Evolutionary conservation across 64 coral and sea anemone genomes (phyloP).

Genomic region (Acropora tenuis): DNA sequence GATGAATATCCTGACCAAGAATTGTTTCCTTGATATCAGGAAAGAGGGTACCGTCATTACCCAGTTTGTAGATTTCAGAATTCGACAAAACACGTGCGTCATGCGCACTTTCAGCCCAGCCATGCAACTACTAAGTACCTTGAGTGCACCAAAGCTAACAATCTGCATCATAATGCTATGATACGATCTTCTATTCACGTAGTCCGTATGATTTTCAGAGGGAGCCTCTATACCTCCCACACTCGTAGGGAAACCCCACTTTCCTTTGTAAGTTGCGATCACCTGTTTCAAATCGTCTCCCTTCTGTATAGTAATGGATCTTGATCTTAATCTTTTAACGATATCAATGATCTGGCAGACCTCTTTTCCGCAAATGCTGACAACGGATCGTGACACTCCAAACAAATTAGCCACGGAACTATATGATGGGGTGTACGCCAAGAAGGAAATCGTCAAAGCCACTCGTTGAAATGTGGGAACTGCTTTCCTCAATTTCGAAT

Average conservation of each 20-base stretch:
- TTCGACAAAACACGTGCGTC: slow-evolving; percentile 35
- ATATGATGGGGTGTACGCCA: not conserved
- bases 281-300: slow-evolving; percentile 54
- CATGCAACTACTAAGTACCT: not conserved
- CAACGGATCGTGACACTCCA: not conserved
- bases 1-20: not conserved
- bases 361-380: not conserved
- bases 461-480: no score
- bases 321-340: not conserved
- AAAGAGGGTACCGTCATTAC: not conserved
- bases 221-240: slow-evolving; percentile 68
- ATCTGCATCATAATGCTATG: slow-evolving; percentile 32
- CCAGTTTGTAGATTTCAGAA: slow-evolving; percentile 18
- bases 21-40: not conserved
- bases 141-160: slow-evolving; percentile 2
- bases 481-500: no score
- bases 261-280: slow-evolving; percentile 23
- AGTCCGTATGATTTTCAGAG: slow-evolving; percentile 31
- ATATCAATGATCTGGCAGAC: not conserved
- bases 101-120: slow-evolving; percentile 25
- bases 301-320: slow-evolving; percentile 1
- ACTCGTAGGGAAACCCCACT: slow-evolving; percentile 60
- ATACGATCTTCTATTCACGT: slow-evolving; percentile 56
- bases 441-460: not conserved
- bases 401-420: not conserved